phyloP scores from a whole-genome alignment of 64 coral and sea anemone species.

The Actinia equina region DNA sequence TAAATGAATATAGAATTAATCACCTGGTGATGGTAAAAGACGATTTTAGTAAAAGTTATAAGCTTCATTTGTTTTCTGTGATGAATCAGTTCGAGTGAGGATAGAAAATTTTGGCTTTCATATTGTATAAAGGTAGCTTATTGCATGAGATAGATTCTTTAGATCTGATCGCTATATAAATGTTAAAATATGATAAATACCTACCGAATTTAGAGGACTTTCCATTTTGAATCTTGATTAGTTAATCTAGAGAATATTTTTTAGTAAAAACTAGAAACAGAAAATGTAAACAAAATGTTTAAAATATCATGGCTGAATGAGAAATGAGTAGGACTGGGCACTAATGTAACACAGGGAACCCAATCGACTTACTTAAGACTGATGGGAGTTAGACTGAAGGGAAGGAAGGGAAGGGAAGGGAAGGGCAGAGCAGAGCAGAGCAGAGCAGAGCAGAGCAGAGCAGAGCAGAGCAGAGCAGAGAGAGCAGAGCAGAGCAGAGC shows the following conservation, averaged over 20 bases:
- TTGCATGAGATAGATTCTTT: not conserved
- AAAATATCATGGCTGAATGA: not conserved
- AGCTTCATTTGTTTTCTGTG: no score
- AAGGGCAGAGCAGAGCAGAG: no score
- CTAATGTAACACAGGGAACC: not conserved
- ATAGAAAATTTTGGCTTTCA: not conserved
- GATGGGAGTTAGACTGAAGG: no score
- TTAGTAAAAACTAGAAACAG: not conserved
- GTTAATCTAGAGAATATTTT: not conserved
- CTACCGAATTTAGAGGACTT: slow-evolving; percentile 45
- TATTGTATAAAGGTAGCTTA: no score
- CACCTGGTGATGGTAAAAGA: no score
- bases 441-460: no score
- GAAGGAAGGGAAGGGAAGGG: no score
- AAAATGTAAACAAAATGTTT: not conserved
- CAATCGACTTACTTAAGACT: not conserved
- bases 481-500: no score
- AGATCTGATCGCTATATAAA: not conserved
- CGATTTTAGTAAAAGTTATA: no score
- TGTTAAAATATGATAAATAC: not conserved
- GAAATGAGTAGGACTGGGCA: not conserved
- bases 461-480: no score
- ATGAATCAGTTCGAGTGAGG: no score
- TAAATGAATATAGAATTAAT: no score
- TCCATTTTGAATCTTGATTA: slow-evolving; percentile 27